These are phyloP conservation scores for Percina caprodes DNA, from an alignment of 2,113 vertebrate genomes.

Conservation along the genomic window DNA sequence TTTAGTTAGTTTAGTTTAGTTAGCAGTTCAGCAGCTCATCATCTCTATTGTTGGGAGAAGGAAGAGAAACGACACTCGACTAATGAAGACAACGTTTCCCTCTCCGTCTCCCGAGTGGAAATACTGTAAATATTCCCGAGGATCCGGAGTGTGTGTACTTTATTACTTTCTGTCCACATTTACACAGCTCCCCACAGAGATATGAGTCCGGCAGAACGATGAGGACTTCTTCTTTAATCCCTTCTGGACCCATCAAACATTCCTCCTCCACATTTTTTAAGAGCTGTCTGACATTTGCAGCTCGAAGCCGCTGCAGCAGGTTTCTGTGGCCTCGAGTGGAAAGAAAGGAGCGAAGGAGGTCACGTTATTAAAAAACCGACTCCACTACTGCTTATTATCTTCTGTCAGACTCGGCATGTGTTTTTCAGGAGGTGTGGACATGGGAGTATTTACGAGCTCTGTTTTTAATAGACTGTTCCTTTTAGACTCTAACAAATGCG, in stretches of 20 bases:
- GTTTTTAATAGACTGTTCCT: slow-evolving; percentile 71
- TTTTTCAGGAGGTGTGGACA: slow-evolving; percentile 77
- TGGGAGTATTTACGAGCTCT: slow-evolving; percentile 76
- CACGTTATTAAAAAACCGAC: slow-evolving; percentile 60
- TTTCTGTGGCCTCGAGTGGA: slow-evolving; percentile 49
- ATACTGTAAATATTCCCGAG: not conserved
- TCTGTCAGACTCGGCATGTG: slow-evolving; percentile 59
- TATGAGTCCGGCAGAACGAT: slow-evolving; percentile 46
- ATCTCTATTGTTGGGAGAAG: no score
- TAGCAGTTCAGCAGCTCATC: no score
- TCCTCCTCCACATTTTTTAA: slow-evolving; percentile 63
- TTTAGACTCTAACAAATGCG: slow-evolving; percentile 64
- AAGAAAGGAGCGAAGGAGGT: slow-evolving; percentile 56
- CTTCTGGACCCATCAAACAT: slow-evolving; percentile 62
- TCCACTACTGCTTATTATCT: slow-evolving; percentile 71
- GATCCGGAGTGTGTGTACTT: no score
- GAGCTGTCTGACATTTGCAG: no score
- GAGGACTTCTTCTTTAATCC: slow-evolving; percentile 58
- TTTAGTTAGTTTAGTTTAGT: no score
- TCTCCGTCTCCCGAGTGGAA: not conserved
- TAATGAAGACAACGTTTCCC: not conserved
- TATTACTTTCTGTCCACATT: no score
- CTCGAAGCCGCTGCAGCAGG: no score
- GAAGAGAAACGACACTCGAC: no score
- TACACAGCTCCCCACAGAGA: slow-evolving; percentile 46